Percentiles rank a stretch among this genome's conserved stretches.
Evolutionary conservation across 2,888 invertebrate species (phyloP).

Genomic region (Dolichopus griseipennis): DNA sequence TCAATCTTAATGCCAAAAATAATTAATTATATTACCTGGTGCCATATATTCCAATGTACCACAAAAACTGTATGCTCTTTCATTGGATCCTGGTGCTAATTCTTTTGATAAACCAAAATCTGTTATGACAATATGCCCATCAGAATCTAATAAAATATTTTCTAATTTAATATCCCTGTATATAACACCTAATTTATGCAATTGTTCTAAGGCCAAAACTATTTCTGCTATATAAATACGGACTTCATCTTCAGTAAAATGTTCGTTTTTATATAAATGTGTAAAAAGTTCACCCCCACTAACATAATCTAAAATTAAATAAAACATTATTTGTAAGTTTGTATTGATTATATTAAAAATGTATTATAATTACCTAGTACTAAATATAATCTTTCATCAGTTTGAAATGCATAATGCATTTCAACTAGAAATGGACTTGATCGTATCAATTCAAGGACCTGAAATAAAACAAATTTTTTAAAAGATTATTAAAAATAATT

Average conservation of each 20-base stretch:
- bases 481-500: too few species aligned
- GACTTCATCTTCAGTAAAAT: slow-evolving; percentile 83
- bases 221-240: slow-evolving; percentile 93
- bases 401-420: slow-evolving; percentile 97
- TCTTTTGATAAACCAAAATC: slow-evolving; percentile 98
- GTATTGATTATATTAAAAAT: background rate
- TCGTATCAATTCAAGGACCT: slow-evolving; percentile 88
- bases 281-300: slow-evolving; percentile 96
- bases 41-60: slow-evolving; percentile 99
- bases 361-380: slow-evolving; percentile 71
- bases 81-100: slow-evolving; percentile 55
- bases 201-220: slow-evolving; percentile 85
- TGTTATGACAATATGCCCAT: slow-evolving; percentile 92
- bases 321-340: slow-evolving; percentile 17
- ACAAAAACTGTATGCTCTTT: slow-evolving; percentile 92
- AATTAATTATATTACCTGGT: slow-evolving; percentile 47
- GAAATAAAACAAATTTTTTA: slow-evolving; percentile 27
- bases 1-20: too few species aligned
- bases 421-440: slow-evolving; percentile 94
- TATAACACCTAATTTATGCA: slow-evolving; percentile 95
- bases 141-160: slow-evolving; percentile 87
- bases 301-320: slow-evolving; percentile 73
- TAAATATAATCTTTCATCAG: slow-evolving; percentile 90
- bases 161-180: slow-evolving; percentile 97
- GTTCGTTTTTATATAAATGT: slow-evolving; percentile 88